Conservation (phyloP, 2,888 invertebrate genomes). For the Hyposoter dolosus region DNA sequence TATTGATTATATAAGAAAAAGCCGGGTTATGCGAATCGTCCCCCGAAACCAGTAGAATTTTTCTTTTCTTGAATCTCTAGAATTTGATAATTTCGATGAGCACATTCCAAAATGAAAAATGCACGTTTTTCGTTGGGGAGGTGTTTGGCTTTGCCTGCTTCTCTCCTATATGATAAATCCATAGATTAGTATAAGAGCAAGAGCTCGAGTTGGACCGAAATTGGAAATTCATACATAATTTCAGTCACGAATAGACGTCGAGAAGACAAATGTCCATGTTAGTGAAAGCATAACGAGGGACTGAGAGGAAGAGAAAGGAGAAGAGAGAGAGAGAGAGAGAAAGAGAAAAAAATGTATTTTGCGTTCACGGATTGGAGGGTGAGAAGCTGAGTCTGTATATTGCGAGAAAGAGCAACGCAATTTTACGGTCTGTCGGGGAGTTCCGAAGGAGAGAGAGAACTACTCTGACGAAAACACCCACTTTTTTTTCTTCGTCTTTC, state of each 20-base stretch:
- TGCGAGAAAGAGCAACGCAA: constrained; percentile 62
- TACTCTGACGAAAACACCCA: constrained; percentile 69
- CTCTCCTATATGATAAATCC: background rate
- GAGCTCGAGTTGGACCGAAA: constrained; percentile 32
- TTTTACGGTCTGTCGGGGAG: constrained; percentile 69
- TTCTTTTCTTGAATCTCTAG: no score
- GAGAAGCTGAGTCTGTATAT: constrained; percentile 51
- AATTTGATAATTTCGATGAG: no score
- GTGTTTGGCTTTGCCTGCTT: no score
- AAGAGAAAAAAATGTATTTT: constrained; percentile 53
- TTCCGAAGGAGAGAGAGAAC: constrained; percentile 48
- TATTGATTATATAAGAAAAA: no score
- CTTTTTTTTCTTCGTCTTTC: constrained; percentile 45
- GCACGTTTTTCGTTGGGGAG: no score
- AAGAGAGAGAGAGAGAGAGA: constrained; percentile 25
- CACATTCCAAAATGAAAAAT: no score
- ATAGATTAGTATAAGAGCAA: constrained; percentile 8
- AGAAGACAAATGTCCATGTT: background rate
- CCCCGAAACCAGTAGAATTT: no score
- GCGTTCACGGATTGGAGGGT: constrained; percentile 65
- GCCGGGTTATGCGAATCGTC: no score
- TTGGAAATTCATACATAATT: constrained; percentile 5
- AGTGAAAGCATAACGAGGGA: constrained; percentile 9
- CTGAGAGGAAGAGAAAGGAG: background rate
- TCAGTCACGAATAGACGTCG: background rate